Evolutionary conservation across 2,797 vertebrate species (phyloP).

Genomic region (Melanogrammus aeglefinus): DNA sequence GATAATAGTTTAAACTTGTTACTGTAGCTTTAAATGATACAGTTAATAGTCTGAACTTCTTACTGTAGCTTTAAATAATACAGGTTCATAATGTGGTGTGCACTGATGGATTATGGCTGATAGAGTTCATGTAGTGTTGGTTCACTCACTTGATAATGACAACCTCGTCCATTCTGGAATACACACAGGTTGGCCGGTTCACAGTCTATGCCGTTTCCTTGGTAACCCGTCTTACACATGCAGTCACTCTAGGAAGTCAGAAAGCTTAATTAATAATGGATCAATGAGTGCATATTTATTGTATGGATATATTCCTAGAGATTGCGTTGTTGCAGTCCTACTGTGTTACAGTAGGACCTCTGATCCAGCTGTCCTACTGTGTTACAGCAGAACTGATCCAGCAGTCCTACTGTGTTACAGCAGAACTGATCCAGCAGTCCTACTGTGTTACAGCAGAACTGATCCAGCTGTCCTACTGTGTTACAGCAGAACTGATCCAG

Average conservation of each 20-base stretch:
- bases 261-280: neutral
- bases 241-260: conserved; percentile 79
- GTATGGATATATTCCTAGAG: too few species aligned
- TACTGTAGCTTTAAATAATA: neutral
- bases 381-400: too few species aligned
- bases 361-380: too few species aligned
- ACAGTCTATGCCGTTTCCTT: conserved; percentile 82
- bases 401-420: too few species aligned
- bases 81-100: neutral
- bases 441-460: too few species aligned
- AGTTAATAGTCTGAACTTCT: neutral
- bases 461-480: too few species aligned
- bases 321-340: too few species aligned
- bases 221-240: conserved; percentile 82
- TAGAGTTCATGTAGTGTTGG: neutral
- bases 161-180: conserved; percentile 72
- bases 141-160: conserved; percentile 83
- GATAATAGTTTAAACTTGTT: too few species aligned
- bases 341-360: too few species aligned
- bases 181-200: conserved; percentile 80
- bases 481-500: too few species aligned
- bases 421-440: too few species aligned
- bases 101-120: neutral
- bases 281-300: too few species aligned
- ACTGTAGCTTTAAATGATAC: neutral